Evolutionary conservation across 2,113 vertebrate species (phyloP), one percentile per base, ranked within the genome.

Genomic region (Aphyosemion australe): DNA sequence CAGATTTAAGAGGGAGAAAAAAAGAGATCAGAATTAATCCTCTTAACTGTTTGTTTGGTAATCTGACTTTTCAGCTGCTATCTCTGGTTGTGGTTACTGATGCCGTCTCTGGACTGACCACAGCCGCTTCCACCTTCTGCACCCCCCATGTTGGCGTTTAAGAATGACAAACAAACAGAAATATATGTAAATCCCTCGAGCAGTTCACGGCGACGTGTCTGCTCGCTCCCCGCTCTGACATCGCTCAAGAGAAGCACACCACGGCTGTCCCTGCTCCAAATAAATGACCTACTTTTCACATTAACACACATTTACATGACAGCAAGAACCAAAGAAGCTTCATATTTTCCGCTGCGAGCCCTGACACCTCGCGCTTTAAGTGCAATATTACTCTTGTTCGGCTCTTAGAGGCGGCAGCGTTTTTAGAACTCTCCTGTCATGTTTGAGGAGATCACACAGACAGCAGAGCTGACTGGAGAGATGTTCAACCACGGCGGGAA

Each of bases 211-310:
- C 72, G 61, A 76, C 72, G 71, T 81, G 83, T 83, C 79, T 85
- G 82, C 74, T 78, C 85, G 58, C 79, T 82, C 77, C 78, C 61
- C 48, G 61, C 79, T 83, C 83, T 79, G 84, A 78, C 86, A 82
- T 72, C 16, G 48, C 82, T 89, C 74, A 78, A 76, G 79, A 86
- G 75, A 84, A 69, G 53, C 75, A 74, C 78, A 72, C 72, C 67
- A 74, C 42, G 78, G 75, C 74, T 83, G 87, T 82, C 72, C 74
- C 86, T 34, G 87, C 82, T 92, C 90, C 87, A 91, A 89, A 92
- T 88, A 89, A 91, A 87, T 91, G 89, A 91, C 90, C 92, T 91
- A 91, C 88, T 91, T 91, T 86, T 84, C 79, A 84, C 83, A 86
- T 83, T 89, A 87, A 82, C 87, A 91, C 90, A 90, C 84, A 87